A percentile compares a stretch with the other conserved stretches of the same genome.
Evolutionary conservation across 2,797 vertebrate species (phyloP).

Genomic region (Galagoides demidoff): DNA sequence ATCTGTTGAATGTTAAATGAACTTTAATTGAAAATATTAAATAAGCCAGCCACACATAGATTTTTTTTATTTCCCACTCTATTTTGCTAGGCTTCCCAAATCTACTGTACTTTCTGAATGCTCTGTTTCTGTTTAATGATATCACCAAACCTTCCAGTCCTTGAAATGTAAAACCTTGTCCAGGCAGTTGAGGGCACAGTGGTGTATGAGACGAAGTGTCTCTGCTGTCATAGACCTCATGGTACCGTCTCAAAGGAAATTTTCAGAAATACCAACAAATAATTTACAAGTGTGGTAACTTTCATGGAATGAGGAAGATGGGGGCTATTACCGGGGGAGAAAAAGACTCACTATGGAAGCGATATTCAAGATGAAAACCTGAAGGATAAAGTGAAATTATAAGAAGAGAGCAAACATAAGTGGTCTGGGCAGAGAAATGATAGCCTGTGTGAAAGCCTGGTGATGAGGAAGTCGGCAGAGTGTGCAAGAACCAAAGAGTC

Average conservation of each 20-base stretch:
- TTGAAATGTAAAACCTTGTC: slow-evolving; percentile 25
- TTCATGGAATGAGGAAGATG: neutral
- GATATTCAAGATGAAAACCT: neutral
- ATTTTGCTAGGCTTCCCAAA: slow-evolving; percentile 9
- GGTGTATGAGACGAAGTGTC: neutral
- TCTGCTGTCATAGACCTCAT: neutral
- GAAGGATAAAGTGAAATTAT: neutral
- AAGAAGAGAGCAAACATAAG: neutral
- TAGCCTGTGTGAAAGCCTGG: neutral
- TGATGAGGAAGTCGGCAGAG: neutral
- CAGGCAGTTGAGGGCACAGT: neutral
- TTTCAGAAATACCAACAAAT: slow-evolving; percentile 5
- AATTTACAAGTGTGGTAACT: neutral
- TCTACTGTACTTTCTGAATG: neutral
- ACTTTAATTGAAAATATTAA: slow-evolving; percentile 43
- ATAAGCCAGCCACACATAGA: neutral
- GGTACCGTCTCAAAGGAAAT: neutral
- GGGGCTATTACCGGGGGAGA: neutral
- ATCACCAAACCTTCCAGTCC: neutral
- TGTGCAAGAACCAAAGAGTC: slow-evolving; percentile 29
- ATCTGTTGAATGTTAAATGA: slow-evolving; percentile 49
- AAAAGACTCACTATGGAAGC: neutral
- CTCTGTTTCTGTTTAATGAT: slow-evolving; percentile 6
- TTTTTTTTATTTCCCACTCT: neutral
- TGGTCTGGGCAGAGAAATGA: slow-evolving; percentile 9